Evolutionary conservation across 2,888 invertebrate species (phyloP).

Genomic region (Ptychoptera albimana): DNA sequence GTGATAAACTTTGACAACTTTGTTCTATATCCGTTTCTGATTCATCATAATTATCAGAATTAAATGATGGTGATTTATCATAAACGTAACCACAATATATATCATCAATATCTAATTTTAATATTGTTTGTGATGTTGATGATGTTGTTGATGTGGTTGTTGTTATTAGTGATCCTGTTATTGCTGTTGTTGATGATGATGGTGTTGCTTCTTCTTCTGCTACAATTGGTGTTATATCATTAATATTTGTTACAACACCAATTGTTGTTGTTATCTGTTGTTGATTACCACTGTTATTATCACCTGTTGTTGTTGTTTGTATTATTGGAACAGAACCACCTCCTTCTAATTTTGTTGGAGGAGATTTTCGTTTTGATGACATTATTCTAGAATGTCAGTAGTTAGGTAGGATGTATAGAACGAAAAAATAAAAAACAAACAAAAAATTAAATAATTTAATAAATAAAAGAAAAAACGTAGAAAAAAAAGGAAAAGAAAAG

Average conservation of each 20-base stretch:
- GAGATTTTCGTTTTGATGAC: constrained; percentile 95
- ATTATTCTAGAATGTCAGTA: constrained; percentile 78
- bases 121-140: neutral
- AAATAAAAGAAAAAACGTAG: no score
- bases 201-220: constrained; percentile 5
- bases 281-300: constrained; percentile 3
- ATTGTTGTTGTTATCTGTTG: neutral
- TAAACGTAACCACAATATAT: neutral
- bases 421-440: no score
- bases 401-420: no score
- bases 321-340: constrained; percentile 23
- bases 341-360: constrained; percentile 85
- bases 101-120: neutral
- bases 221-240: constrained; percentile 1
- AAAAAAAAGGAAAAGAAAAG: no score
- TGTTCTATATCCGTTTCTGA: no score
- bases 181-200: constrained; percentile 2
- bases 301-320: constrained; percentile 7
- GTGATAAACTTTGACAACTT: no score
- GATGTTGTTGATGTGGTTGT: neutral
- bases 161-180: constrained; percentile 1
- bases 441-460: no score
- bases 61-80: neutral
- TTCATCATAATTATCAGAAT: no score
- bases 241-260: no score